phyloP scores from a whole-genome alignment of 2,888 invertebrate species.

The Nemapogon koenigi region DNA sequence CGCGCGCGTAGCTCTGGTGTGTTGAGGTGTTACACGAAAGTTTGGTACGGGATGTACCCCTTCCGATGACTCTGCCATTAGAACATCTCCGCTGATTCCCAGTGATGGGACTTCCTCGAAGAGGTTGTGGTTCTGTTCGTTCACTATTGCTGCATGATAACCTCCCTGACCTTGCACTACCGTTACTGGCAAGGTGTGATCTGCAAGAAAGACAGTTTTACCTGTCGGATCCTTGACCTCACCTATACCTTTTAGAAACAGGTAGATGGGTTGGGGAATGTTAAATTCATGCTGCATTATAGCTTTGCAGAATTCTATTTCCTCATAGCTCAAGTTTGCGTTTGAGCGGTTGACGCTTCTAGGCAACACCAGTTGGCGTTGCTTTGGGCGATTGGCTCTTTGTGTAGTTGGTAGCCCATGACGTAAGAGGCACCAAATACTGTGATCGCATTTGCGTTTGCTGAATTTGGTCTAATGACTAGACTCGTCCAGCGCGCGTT shows the following conservation, averaged over 20 bases:
- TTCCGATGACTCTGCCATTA: slow-evolving; percentile 23
- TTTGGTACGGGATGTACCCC: slow-evolving; percentile 21
- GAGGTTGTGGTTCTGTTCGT: slow-evolving; percentile 21
- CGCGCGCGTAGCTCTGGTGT: slow-evolving; percentile 10
- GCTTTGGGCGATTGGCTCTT: background rate
- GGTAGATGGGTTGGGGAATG: slow-evolving; percentile 22
- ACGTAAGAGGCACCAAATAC: slow-evolving; percentile 6
- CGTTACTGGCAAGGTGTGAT: slow-evolving; percentile 20
- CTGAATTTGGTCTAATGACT: slow-evolving; percentile 1
- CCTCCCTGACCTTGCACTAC: slow-evolving; percentile 22
- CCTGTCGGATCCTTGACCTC: slow-evolving; percentile 15
- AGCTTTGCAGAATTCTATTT: slow-evolving; percentile 20
- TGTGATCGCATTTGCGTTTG: slow-evolving; percentile 4
- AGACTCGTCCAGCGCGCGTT: background rate
- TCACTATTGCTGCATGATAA: slow-evolving; percentile 22
- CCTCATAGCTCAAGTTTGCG: slow-evolving; percentile 19
- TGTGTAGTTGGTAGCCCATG: slow-evolving; percentile 5
- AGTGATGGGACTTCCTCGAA: slow-evolving; percentile 26
- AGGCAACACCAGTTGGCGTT: slow-evolving; percentile 4
- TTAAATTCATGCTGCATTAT: slow-evolving; percentile 20
- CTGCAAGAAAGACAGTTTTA: slow-evolving; percentile 20
- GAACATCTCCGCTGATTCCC: slow-evolving; percentile 24
- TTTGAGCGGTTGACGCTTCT: slow-evolving; percentile 19
- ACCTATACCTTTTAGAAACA: slow-evolving; percentile 20
- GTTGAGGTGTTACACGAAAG: slow-evolving; percentile 17